phyloP scores from a whole-genome alignment of 2,888 invertebrate species.

The Luperina testacea region DNA sequence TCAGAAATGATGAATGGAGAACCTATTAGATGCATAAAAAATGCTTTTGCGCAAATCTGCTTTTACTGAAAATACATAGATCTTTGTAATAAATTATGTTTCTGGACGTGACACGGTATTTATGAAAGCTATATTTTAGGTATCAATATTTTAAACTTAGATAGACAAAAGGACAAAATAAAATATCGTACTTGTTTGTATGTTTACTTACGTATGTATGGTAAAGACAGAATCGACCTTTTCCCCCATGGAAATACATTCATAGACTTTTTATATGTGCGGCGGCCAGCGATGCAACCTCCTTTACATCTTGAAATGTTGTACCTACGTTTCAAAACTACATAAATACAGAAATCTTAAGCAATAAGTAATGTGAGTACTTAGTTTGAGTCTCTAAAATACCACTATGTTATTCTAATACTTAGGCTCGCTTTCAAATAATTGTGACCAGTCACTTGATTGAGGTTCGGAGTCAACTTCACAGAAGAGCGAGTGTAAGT shows the following conservation, averaged over 20 bases:
- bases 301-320: slow-evolving; percentile 17
- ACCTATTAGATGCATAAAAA: slow-evolving; percentile 16
- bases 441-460: slow-evolving; percentile 11
- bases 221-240: slow-evolving; percentile 1
- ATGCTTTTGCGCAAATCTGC: slow-evolving; percentile 23
- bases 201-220: slow-evolving; percentile 10
- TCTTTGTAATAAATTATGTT: slow-evolving; percentile 28
- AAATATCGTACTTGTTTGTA: slow-evolving; percentile 10
- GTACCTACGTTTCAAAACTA: not conserved
- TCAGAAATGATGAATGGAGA: slow-evolving; percentile 22
- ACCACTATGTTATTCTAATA: slow-evolving; percentile 7
- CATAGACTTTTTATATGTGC: slow-evolving; percentile 14
- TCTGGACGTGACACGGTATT: slow-evolving; percentile 23
- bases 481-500: not conserved
- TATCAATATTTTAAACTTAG: slow-evolving; percentile 11
- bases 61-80: slow-evolving; percentile 24
- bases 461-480: not conserved
- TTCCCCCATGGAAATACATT: slow-evolving; percentile 22
- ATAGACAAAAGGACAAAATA: slow-evolving; percentile 22
- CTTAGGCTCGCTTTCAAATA: not conserved
- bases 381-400: not conserved
- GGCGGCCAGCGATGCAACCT: not conserved
- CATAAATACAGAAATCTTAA: not conserved
- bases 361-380: not conserved
- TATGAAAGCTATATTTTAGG: slow-evolving; percentile 10